Evolutionary conservation across 2,113 vertebrate genomes (phyloP).

Genomic region (Galemys pyrenaicus): DNA sequence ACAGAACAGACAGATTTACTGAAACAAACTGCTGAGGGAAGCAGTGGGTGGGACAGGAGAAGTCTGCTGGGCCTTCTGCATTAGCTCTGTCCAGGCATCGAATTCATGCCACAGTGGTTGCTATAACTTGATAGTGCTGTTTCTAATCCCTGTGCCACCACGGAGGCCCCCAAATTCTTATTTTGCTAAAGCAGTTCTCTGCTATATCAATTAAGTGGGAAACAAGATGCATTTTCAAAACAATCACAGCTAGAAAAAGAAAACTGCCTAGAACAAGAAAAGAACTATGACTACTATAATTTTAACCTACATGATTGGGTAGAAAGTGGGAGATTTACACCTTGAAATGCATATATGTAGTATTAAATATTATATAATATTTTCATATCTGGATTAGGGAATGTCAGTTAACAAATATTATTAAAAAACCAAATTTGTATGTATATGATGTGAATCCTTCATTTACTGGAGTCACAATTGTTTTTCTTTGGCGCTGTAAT

Average conservation of each 20-base stretch:
- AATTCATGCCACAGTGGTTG: too few species aligned
- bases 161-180: background rate
- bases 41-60: too few species aligned
- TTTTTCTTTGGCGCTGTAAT: background rate
- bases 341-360: background rate
- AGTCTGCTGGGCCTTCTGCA: too few species aligned
- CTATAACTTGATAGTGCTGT: too few species aligned
- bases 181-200: background rate
- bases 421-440: background rate
- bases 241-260: background rate
- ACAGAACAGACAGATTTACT: too few species aligned
- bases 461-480: background rate
- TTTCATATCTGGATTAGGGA: background rate
- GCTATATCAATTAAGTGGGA: background rate
- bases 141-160: too few species aligned
- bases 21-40: too few species aligned
- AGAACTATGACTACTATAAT: too few species aligned
- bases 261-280: too few species aligned
- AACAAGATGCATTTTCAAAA: background rate
- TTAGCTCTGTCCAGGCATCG: too few species aligned
- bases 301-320: background rate
- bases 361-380: background rate
- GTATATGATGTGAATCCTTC: background rate
- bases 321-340: background rate
- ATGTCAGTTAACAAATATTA: background rate